phyloP scores from a whole-genome alignment of 2,113 vertebrate species.

The Zapus hudsonius region DNA sequence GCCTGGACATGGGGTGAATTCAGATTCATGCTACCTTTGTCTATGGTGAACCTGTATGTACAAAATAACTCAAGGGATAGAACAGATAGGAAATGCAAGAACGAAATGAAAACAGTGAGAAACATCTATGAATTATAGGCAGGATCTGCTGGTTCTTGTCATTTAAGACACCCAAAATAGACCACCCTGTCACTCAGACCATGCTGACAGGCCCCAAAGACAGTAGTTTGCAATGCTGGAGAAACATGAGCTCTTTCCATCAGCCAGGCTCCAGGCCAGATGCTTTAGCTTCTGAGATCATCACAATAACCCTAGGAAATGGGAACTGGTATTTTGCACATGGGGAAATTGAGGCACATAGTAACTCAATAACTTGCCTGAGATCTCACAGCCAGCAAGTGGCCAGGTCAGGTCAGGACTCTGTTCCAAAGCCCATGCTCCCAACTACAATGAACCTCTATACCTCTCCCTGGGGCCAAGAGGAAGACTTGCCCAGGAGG shows the following conservation, averaged over 20 bases:
- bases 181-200: neutral
- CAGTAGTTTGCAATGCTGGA: neutral
- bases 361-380: neutral
- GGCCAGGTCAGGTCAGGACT: neutral
- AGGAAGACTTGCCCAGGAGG: neutral
- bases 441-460: neutral
- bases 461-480: neutral
- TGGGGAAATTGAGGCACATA: neutral
- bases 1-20: neutral
- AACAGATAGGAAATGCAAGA: neutral
- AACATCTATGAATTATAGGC: neutral
- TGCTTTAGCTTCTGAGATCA: neutral
- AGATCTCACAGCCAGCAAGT: neutral
- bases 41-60: neutral
- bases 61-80: neutral
- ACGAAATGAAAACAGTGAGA: neutral
- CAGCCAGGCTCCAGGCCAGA: neutral
- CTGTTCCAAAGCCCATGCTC: neutral
- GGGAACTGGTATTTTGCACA: neutral
- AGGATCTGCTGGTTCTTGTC: neutral
- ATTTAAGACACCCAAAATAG: conserved; percentile 16
- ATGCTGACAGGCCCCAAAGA: neutral
- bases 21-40: neutral
- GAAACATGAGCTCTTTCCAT: neutral
- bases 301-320: neutral